phyloP scores from a whole-genome alignment of 2,113 vertebrate genomes.

The Calidris pugnax region DNA sequence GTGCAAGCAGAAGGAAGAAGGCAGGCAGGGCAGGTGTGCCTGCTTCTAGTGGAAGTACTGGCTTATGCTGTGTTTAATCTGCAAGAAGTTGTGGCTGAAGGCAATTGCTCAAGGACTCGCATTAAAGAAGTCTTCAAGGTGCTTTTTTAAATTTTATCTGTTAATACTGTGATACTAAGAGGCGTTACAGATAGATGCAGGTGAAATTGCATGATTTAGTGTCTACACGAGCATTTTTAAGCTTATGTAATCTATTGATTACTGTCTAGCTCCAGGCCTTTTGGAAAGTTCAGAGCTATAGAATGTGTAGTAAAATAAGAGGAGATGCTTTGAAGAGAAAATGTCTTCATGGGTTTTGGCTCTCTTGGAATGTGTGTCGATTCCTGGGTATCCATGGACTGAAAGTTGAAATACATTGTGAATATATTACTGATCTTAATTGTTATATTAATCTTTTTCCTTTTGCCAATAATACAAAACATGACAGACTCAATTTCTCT shows the following conservation, averaged over 20 bases:
- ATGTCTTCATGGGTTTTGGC: neutral
- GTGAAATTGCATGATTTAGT: neutral
- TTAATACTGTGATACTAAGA: neutral
- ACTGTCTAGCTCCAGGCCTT: neutral
- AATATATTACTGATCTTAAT: neutral
- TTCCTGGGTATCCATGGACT: neutral
- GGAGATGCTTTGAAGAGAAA: neutral
- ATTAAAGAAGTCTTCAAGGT: neutral
- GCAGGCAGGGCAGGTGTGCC: neutral
- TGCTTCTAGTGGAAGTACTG: neutral
- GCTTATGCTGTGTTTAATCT: neutral
- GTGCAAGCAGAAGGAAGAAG: neutral
- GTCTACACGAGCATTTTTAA: neutral
- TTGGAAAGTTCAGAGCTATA: neutral
- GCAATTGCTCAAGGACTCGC: neutral
- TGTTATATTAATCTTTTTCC: neutral
- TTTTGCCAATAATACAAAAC: neutral
- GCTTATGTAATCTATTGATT: neutral
- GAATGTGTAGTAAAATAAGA: neutral
- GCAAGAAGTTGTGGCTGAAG: neutral
- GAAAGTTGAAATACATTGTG: neutral
- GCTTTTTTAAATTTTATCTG: neutral
- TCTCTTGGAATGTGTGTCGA: neutral
- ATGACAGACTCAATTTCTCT: neutral
- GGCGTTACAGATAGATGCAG: neutral